These are phyloP conservation scores for Epizoanthus scotinus DNA, from an alignment of 92 coral and sea anemone genomes.

Conservation along the genomic window DNA sequence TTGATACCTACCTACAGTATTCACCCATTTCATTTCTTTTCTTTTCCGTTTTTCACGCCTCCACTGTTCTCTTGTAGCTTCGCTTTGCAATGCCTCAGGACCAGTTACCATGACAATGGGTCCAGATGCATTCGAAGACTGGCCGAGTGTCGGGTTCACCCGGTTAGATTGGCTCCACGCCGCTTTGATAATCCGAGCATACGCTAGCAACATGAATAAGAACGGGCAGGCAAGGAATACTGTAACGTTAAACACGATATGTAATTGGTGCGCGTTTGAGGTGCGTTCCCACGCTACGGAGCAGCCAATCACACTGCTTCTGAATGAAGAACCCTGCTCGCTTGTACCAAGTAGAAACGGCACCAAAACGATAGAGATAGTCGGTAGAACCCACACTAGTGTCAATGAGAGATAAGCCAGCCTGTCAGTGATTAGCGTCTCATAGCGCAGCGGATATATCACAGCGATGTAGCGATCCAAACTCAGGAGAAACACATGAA, in stretches of 20 bases:
- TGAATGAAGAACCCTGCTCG: slow-evolving; percentile 33
- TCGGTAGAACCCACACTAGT: slow-evolving; percentile 46
- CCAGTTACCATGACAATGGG: neutral
- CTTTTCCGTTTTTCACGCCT: slow-evolving; percentile 11
- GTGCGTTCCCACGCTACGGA: neutral
- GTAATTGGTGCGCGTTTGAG: slow-evolving; percentile 22
- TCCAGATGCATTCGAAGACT: slow-evolving; percentile 15
- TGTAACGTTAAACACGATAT: slow-evolving; percentile 29
- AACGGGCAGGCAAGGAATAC: slow-evolving; percentile 43
- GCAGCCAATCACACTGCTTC: slow-evolving; percentile 31
- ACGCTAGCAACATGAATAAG: slow-evolving; percentile 34
- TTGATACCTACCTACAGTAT: slow-evolving; percentile 55
- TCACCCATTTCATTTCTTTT: slow-evolving; percentile 64
- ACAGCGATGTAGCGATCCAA: slow-evolving; percentile 55
- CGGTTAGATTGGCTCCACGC: slow-evolving; percentile 49
- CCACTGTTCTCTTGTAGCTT: neutral
- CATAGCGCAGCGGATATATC: slow-evolving; percentile 44
- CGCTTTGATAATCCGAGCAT: slow-evolving; percentile 47
- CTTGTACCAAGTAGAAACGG: slow-evolving; percentile 30
- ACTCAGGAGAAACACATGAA: slow-evolving; percentile 41
- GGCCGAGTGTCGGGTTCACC: slow-evolving; percentile 20
- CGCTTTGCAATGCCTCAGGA: neutral
- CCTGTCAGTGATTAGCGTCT: neutral
- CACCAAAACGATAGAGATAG: slow-evolving; percentile 23
- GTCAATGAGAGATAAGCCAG: neutral